Evolutionary conservation across 37 sponge, comb jelly and placozoan genomes (phyloP).

Genomic region (Amphimedon queenslandica): DNA sequence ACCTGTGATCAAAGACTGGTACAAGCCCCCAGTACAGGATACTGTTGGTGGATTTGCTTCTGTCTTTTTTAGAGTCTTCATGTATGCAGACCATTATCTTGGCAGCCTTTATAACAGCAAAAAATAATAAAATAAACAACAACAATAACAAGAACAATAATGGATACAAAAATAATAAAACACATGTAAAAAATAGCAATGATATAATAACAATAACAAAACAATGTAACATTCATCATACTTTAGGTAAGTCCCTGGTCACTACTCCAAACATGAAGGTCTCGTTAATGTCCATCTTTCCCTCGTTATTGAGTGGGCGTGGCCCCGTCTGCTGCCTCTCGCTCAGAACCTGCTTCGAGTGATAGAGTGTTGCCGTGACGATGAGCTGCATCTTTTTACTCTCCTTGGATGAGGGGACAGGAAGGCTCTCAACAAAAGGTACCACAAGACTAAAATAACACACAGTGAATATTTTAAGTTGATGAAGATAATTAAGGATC

Average conservation of each 20-base stretch:
- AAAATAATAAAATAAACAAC: background rate
- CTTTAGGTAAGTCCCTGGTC: conserved; percentile 61
- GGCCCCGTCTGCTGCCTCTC: conserved; percentile 18
- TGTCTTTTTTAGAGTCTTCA: too few species aligned
- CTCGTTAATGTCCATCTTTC: background rate
- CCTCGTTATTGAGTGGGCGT: background rate
- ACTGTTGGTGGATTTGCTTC: too few species aligned
- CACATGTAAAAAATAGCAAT: too few species aligned
- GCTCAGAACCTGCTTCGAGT: conserved; percentile 56
- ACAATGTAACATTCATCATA: background rate
- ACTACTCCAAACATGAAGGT: conserved; percentile 45
- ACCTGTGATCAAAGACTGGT: conserved; percentile 48
- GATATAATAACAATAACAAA: too few species aligned
- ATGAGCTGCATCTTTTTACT: background rate
- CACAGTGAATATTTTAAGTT: too few species aligned
- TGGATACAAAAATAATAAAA: too few species aligned
- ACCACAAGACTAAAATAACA: background rate
- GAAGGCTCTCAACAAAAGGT: conserved; percentile 18
- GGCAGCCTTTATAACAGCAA: conserved; percentile 16
- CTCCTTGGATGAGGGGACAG: background rate
- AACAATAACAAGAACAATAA: background rate
- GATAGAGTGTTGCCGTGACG: conserved; percentile 61
- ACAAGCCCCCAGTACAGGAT: conserved; percentile 56
- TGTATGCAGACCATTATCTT: conserved; percentile 39
- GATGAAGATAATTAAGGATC: background rate